phyloP scores from a whole-genome alignment of 2,113 vertebrate species.

The Dendropsophus ebraccatus region DNA sequence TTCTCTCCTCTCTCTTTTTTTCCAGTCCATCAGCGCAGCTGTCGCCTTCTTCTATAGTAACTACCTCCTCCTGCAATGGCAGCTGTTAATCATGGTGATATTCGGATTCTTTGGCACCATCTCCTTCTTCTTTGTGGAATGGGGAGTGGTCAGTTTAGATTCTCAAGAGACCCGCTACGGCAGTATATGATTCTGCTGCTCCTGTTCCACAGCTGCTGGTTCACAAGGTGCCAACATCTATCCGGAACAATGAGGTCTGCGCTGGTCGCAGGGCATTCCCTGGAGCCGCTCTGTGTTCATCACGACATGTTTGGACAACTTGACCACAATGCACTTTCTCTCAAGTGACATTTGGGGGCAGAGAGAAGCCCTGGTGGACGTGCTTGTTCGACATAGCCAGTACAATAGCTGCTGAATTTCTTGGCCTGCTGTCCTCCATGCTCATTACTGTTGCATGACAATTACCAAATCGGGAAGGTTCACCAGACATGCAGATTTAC shows the following conservation, averaged over 20 bases:
- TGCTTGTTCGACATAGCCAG: background rate
- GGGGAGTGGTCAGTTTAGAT: constrained; percentile 69
- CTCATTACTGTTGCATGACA: constrained; percentile 3
- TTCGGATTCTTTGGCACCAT: constrained; percentile 85
- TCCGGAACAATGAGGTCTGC: background rate
- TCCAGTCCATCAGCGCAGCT: constrained; percentile 91
- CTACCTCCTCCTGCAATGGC: constrained; percentile 94
- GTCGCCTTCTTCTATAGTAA: constrained; percentile 97
- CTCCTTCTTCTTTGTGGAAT: constrained; percentile 88
- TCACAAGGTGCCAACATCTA: background rate
- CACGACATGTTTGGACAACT: background rate
- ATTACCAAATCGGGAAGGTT: constrained; percentile 3
- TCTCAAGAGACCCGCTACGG: constrained; percentile 80
- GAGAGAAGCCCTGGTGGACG: background rate
- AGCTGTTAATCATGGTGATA: constrained; percentile 91
- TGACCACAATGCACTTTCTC: constrained; percentile 34
- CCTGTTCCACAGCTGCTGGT: background rate
- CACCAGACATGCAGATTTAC: background rate
- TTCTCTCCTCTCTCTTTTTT: background rate
- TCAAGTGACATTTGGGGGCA: background rate
- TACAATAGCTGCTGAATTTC: constrained; percentile 24
- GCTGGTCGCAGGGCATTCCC: constrained; percentile 13
- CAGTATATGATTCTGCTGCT: constrained; percentile 77
- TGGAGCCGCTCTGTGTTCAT: background rate
- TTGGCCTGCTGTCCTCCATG: background rate